Evolutionary conservation across 2,113 vertebrate species (phyloP), one percentile per base, ranked within the genome.

Genomic region (Neofelis nebulosa): DNA sequence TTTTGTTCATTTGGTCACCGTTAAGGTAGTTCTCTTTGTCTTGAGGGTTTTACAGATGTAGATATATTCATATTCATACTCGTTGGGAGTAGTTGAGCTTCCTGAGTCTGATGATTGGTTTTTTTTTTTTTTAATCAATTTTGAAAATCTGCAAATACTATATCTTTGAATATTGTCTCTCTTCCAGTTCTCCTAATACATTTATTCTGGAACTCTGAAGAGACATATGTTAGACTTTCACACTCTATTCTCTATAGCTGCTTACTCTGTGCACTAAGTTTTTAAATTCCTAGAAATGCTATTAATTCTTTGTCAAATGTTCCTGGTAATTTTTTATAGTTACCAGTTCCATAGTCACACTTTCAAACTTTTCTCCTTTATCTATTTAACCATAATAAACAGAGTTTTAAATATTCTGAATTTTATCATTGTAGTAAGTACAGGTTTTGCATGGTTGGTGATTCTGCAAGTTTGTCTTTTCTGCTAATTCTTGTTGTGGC

Each of bases 281-380:
- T 50, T 88, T 71, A 95, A 78, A 91, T 84, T 91, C 69, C 55
- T 93, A 91, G 29, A 93, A 78, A 29, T 74, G 84, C 63, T 87
- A 74, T 45, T 97, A 23, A 50, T 87, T 93, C 5, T 73, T 95
- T 94, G 73, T 57, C 48, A 71, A 71, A 80, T 29, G 5, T 48
- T n/a, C 16, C 41, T 36, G 18, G 33, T 74, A 45, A 52, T 88
- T 91, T 83, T 83, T 89, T 41, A 38, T n/a, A 69, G 33, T 61
- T 82, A 33, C 33, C 66, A 68, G 18, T 31, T 41, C 9, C 68
- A 38, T 23, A n/a, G 8, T 83, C 45, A 73, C 27, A 76, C 33
- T n/a, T 79, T 81, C 50, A 27, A 83, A 33, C 52, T 3, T 38
- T 4, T 38, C 45, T 15, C 12, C 57, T 85, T 63, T 89, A 79